Conservation (phyloP, 2,797 vertebrate genomes). For the Lagocephalus sceleratus region DNA sequence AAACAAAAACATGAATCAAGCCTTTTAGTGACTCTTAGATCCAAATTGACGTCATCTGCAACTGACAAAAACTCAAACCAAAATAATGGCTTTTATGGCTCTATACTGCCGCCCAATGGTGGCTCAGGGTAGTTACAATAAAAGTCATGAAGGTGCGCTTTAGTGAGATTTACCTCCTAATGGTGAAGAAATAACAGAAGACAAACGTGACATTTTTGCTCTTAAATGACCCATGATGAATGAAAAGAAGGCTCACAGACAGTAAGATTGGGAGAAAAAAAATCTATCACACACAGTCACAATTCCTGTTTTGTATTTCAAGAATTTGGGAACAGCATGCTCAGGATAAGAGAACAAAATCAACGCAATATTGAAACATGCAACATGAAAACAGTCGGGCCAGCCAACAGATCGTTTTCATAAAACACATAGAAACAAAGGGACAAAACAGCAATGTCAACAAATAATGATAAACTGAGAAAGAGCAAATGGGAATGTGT, state of each 20-base stretch:
- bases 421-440: conserved; percentile 16
- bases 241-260: no score
- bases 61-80: not conserved
- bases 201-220: not conserved
- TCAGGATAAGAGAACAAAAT: conserved; percentile 22
- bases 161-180: no score
- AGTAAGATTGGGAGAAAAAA: no score
- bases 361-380: conserved; percentile 48
- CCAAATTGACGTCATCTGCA: conserved; percentile 26
- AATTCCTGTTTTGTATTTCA: conserved; percentile 39
- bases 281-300: no score
- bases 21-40: conserved; percentile 3
- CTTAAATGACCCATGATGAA: no score
- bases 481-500: conserved; percentile 9
- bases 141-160: no score
- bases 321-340: conserved; percentile 42
- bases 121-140: conserved; percentile 27
- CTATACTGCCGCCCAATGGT: conserved; percentile 43
- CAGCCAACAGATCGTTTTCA: conserved; percentile 54
- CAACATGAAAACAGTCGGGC: conserved; percentile 53
- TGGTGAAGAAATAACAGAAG: not conserved
- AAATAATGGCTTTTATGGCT: not conserved
- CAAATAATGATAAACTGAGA: conserved; percentile 6
- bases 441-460: conserved; percentile 3
- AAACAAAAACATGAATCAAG: not conserved